phyloP scores from a whole-genome alignment of 2,113 vertebrate species.

The Gallinago undulata region DNA sequence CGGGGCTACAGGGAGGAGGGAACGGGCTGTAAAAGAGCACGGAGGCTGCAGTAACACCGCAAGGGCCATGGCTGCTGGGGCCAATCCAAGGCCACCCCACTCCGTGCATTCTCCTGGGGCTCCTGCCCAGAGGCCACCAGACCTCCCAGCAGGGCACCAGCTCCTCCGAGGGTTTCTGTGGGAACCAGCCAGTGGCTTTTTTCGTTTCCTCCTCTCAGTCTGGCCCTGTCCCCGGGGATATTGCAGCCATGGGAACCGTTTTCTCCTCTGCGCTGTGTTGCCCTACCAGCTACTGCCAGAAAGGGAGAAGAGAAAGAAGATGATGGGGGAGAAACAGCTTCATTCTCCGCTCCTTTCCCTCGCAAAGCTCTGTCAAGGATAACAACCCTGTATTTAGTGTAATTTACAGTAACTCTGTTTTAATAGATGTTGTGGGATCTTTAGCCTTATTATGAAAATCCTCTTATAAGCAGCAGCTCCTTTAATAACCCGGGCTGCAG shows the following conservation, averaged over 20 bases:
- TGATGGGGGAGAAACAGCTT: not conserved
- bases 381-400: not conserved
- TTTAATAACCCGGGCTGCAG: conserved; percentile 28
- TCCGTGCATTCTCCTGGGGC: too few species aligned
- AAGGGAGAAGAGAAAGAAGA: not conserved
- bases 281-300: not conserved
- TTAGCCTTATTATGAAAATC: conserved; percentile 52
- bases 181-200: not conserved
- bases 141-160: not conserved
- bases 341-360: not conserved
- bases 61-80: not conserved
- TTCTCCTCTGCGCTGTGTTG: not conserved
- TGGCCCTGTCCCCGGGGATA: not conserved
- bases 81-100: not conserved
- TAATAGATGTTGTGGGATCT: conserved; percentile 46
- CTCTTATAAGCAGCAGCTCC: conserved; percentile 51
- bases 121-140: not conserved
- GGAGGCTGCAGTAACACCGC: accelerated
- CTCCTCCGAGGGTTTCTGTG: not conserved
- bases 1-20: not conserved
- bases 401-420: conserved; percentile 24
- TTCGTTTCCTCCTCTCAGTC: not conserved
- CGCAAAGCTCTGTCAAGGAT: not conserved
- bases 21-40: not conserved
- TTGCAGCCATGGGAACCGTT: not conserved